phyloP scores from a whole-genome alignment of 2,888 invertebrate genomes.

The Lymantria dispar region DNA sequence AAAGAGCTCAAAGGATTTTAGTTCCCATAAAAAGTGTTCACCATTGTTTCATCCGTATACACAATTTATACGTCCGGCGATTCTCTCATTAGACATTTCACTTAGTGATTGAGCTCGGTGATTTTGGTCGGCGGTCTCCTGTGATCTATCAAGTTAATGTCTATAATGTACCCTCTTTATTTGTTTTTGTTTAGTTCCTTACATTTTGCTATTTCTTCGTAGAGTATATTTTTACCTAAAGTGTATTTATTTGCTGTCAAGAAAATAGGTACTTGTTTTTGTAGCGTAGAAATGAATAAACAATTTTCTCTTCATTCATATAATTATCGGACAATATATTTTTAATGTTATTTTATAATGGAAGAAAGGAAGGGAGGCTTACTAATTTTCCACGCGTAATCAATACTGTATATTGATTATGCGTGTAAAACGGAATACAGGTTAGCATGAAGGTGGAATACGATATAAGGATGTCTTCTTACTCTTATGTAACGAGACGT shows the following conservation, averaged over 20 bases:
- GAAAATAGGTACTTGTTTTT: neutral
- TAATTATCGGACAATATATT: no score
- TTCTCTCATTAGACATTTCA: constrained; percentile 16
- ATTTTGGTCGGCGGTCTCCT: constrained; percentile 6
- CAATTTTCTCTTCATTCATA: neutral
- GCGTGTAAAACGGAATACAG: no score
- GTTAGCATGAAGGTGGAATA: no score
- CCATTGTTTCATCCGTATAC: constrained; percentile 23
- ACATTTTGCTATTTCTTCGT: constrained; percentile 1
- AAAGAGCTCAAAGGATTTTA: constrained; percentile 39
- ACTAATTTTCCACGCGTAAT: no score
- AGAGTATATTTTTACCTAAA: neutral
- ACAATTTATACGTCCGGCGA: constrained; percentile 32
- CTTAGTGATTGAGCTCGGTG: constrained; percentile 7
- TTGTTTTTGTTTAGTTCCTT: neutral
- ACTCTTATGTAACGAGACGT: no score
- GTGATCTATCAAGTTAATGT: constrained; percentile 12
- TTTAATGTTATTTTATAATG: no score
- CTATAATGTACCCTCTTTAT: constrained; percentile 1
- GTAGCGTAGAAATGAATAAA: neutral
- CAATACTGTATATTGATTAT: no score
- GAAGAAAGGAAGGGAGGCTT: no score
- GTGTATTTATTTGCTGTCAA: neutral
- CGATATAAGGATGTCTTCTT: no score
- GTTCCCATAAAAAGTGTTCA: constrained; percentile 34